Base-by-base conservation (phyloP, 2,797 vertebrate species). In the Protonibea diacanthus region DNA sequence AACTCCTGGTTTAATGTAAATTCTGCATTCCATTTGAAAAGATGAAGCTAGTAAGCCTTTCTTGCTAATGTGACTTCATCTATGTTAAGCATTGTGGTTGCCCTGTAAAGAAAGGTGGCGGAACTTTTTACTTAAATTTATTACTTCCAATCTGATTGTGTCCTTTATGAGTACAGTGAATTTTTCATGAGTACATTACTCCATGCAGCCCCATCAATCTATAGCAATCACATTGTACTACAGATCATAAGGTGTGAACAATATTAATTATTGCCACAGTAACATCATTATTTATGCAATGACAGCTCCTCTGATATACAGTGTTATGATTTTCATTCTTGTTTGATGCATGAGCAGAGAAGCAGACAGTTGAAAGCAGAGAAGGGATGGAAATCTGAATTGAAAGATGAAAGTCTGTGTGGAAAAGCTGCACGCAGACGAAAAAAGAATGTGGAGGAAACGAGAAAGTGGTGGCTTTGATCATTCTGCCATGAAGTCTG, bases 351-450 rank as follows among this genome's bases (percentile, higher is more conserved):
- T 63, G 52, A 71, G 70, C 64, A 71, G 27, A 79, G 65, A 33
- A 79, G 68, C 68, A 90, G 88, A 89, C 82, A 78, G 73, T 61
- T 83, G 60, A 87, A 83, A 89, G 84, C 82, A 74, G 77, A 78
- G 69, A 88, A 83, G 89, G 56, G 27, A 76, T 62, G 66, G 74
- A 83, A 76, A 81, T 82, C 67, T 74, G 77, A 85, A 88, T 78
- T 80, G 83, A 84, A 86, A 91, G 91, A 95, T 93, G 76, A 95
- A 96, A 94, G 91, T 82, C 10, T 89, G 80, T 81, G 83, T 85
- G 76, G 87, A 86, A 86, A 83, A 82, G 86, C 62, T 66, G 59
- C 61, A 59, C 33, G 33, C 33, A 38, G 33, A 38, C 33, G 33
- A 2, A 38, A 38, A 9, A 38, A 38, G 8, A 9, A 29, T 78